Percentiles rank a stretch among this genome's conserved stretches.
These are phyloP conservation scores for Acrocephalus scirpaceus DNA, from an alignment of 2,797 vertebrate species.

Conservation along the genomic window DNA sequence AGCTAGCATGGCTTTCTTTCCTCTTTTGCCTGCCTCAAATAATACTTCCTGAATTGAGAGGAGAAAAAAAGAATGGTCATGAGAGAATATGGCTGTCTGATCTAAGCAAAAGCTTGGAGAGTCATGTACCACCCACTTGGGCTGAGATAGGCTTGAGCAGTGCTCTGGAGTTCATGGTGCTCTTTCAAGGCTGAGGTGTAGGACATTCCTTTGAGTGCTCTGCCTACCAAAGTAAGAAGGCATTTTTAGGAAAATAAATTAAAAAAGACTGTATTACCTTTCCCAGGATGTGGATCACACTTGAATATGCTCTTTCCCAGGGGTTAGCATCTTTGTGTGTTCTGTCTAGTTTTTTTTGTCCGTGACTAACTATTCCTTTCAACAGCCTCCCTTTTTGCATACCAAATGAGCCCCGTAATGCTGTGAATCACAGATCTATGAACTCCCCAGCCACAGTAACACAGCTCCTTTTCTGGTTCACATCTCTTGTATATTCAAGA, in stretches of 20 bases:
- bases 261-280: neutral
- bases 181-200: neutral
- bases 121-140: neutral
- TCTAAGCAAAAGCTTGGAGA: neutral
- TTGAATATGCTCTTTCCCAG: constrained; percentile 6
- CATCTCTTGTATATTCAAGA: neutral
- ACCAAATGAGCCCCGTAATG: constrained; percentile 35
- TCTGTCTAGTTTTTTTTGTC: constrained; percentile 47
- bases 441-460: constrained; percentile 33
- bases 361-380: constrained; percentile 56
- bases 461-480: constrained; percentile 23
- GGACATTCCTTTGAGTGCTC: neutral
- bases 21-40: neutral
- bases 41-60: neutral
- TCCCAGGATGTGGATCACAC: neutral
- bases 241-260: neutral
- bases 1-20: neutral
- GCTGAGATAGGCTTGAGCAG: neutral
- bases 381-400: constrained; percentile 47
- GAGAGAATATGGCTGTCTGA: neutral
- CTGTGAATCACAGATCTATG: constrained; percentile 57
- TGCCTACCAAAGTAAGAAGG: neutral
- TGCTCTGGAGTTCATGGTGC: neutral
- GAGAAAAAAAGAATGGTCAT: neutral
- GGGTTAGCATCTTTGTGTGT: neutral